These are phyloP conservation scores for Lasioglossum leucozonium DNA, from an alignment of 2,888 invertebrate species.

Conservation along the genomic window DNA sequence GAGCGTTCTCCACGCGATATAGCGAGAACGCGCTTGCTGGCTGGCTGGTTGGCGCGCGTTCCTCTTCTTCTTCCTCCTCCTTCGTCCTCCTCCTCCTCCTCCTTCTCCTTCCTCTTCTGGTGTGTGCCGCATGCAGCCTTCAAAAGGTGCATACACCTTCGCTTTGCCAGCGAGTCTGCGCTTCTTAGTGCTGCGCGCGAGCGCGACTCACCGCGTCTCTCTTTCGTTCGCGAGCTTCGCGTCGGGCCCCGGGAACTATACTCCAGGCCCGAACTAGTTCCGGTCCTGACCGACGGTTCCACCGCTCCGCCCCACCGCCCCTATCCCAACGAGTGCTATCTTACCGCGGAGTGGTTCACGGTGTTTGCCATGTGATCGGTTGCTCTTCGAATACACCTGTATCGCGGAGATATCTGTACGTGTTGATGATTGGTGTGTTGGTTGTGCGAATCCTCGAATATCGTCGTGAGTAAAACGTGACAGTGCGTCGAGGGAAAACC, in stretches of 20 bases:
- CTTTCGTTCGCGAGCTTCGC: background rate
- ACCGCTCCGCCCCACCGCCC: no score
- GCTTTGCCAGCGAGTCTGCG: constrained; percentile 53
- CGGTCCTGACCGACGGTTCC: background rate
- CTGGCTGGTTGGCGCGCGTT: background rate
- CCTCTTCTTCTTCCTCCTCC: constrained; percentile 26
- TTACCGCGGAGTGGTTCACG: background rate
- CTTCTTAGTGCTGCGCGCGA: constrained; percentile 39
- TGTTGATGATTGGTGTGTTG: background rate
- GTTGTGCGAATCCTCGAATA: constrained; percentile 38
- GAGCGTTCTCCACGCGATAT: constrained; percentile 74
- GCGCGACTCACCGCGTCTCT: constrained; percentile 4
- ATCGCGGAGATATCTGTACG: background rate
- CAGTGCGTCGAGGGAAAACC: constrained; percentile 18
- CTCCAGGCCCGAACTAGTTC: background rate
- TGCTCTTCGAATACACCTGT: background rate
- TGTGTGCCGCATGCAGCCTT: constrained; percentile 61
- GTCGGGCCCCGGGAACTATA: background rate
- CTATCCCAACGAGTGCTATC: background rate
- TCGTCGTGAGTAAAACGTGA: constrained; percentile 43
- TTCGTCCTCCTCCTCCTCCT: constrained; percentile 27
- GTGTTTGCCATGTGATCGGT: background rate
- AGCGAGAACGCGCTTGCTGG: constrained; percentile 24
- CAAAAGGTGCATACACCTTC: constrained; percentile 72
- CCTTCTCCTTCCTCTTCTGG: constrained; percentile 20